Percentiles rank a stretch among this genome's conserved stretches.
Evolutionary conservation across 2,113 vertebrate species (phyloP).

Genomic region (Saguinus imperator): DNA sequence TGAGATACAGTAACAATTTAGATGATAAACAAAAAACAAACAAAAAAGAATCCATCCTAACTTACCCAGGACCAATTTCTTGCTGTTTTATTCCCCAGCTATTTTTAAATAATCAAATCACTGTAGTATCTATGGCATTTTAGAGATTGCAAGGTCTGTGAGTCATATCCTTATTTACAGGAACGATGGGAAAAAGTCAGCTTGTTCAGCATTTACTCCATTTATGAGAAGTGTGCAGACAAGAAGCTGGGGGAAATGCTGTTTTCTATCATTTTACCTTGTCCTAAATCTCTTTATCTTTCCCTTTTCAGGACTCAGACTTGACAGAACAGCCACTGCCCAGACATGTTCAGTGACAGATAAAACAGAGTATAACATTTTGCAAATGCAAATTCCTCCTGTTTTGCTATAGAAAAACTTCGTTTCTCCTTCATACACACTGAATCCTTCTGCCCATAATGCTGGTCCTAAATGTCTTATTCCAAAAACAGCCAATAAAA

Average conservation of each 20-base stretch:
- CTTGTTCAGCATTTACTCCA: slow-evolving; percentile 68
- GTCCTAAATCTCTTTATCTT: background rate
- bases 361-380: background rate
- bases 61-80: background rate
- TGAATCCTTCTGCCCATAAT: background rate
- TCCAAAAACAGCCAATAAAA: background rate
- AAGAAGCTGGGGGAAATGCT: background rate
- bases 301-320: slow-evolving; percentile 23
- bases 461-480: background rate
- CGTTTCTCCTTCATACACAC: background rate
- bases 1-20: background rate
- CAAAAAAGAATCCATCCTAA: background rate
- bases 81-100: slow-evolving; percentile 8
- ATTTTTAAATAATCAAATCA: slow-evolving; percentile 59
- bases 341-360: background rate
- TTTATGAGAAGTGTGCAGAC: slow-evolving; percentile 60
- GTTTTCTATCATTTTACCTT: background rate
- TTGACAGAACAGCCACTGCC: background rate
- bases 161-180: slow-evolving; percentile 82
- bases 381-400: background rate
- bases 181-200: slow-evolving; percentile 66
- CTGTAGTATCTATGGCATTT: slow-evolving; percentile 41
- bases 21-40: background rate
- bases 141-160: slow-evolving; percentile 48
- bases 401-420: background rate